These are phyloP conservation scores for Columba livia DNA, from an alignment of 2,113 vertebrate species.

Conservation along the genomic window DNA sequence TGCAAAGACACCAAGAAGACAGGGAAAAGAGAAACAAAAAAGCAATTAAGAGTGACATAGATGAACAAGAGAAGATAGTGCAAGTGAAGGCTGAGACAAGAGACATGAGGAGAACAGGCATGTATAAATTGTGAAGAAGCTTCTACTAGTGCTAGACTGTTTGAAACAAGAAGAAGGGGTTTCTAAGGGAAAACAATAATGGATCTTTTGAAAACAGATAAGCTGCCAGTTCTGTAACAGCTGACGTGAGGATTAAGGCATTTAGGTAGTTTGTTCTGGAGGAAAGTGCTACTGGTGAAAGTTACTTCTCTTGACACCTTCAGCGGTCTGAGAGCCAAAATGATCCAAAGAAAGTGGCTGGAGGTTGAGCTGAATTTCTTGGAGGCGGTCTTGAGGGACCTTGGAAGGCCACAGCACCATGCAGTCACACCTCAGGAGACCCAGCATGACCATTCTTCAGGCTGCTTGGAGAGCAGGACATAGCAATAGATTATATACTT, in stretches of 20 bases:
- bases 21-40: neutral
- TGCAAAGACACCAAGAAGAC: neutral
- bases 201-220: neutral
- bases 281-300: neutral
- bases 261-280: neutral
- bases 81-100: neutral
- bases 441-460: neutral
- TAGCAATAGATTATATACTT: neutral
- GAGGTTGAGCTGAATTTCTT: neutral
- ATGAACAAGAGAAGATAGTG: neutral
- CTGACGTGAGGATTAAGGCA: neutral
- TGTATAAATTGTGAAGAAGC: neutral
- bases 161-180: neutral
- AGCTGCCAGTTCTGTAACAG: neutral
- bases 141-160: neutral
- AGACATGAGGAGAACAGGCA: neutral
- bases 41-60: neutral
- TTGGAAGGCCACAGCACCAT: neutral
- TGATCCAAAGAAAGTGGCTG: neutral
- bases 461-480: neutral
- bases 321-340: neutral
- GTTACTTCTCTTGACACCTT: neutral
- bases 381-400: neutral
- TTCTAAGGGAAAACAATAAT: neutral
- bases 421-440: neutral